phyloP scores from a whole-genome alignment of 1,140 invertebrate species.

The Popillia japonica region DNA sequence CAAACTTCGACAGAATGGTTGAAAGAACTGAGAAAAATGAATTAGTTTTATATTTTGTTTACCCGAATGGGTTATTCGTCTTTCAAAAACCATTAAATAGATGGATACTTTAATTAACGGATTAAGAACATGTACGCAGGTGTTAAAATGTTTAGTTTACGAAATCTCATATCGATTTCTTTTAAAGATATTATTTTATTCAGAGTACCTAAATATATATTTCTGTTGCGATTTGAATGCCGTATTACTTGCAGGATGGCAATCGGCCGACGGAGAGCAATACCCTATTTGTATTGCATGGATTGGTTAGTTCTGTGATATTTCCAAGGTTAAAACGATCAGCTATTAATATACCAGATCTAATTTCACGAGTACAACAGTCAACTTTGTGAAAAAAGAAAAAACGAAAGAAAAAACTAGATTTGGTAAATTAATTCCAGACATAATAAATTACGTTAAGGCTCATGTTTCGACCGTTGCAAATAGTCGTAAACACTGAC shows the following conservation, averaged over 20 bases:
- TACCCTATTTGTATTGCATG: neutral
- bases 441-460: too few relatives aligned
- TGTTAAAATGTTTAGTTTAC: too few relatives aligned
- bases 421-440: constrained; percentile 1
- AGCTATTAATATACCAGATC: constrained; percentile 6
- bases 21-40: neutral
- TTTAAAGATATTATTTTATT: too few relatives aligned
- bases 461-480: too few relatives aligned
- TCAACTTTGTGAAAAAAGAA: neutral
- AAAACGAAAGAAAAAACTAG: neutral
- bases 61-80: neutral
- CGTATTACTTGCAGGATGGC: too few relatives aligned
- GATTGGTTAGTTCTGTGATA: neutral
- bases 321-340: neutral
- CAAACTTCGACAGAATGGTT: neutral
- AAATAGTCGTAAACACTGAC: too few relatives aligned
- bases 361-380: neutral
- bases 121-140: too few relatives aligned
- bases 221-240: too few relatives aligned
- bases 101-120: too few relatives aligned
- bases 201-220: too few relatives aligned
- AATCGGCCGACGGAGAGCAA: neutral
- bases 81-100: too few relatives aligned
- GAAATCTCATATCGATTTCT: too few relatives aligned
- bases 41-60: neutral